Conservation (phyloP, 1,140 invertebrate genomes). For the Cotesia vestalis region DNA sequence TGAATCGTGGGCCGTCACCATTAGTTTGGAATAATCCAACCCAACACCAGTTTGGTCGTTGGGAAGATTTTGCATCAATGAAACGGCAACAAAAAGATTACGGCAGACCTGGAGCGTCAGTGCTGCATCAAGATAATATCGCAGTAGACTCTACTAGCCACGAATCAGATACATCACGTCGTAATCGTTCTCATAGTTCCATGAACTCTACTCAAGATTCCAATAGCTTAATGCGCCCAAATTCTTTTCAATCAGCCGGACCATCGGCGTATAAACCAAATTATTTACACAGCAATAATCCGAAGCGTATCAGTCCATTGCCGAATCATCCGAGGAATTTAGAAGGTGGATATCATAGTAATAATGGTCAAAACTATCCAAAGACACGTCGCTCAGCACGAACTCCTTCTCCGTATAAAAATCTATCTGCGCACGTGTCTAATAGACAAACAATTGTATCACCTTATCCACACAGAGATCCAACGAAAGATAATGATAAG, state of each 20-base stretch:
- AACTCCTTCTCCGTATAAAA: conserved; percentile 62
- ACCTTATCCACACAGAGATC: conserved; percentile 55
- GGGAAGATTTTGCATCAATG: conserved; percentile 51
- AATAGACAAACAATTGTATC: conserved; percentile 54
- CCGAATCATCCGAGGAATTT: conserved; percentile 52
- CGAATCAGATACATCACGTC: conserved; percentile 51
- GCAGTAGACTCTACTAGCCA: conserved; percentile 38
- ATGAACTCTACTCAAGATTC: conserved; percentile 52
- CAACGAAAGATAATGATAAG: conserved; percentile 44
- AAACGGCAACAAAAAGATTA: conserved; percentile 48
- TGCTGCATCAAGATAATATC: conserved; percentile 46
- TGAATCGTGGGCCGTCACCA: conserved; percentile 54
- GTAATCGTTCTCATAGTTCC: conserved; percentile 49
- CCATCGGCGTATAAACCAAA: conserved; percentile 49
- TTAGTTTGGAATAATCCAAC: conserved; percentile 53
- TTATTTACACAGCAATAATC: conserved; percentile 46
- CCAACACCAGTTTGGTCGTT: conserved; percentile 49
- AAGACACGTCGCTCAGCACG: conserved; percentile 49
- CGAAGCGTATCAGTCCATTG: conserved; percentile 59
- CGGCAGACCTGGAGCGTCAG: conserved; percentile 49
- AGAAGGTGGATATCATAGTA: conserved; percentile 56
- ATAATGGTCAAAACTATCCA: conserved; percentile 50
- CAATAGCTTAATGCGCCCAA: conserved; percentile 40
- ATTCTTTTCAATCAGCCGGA: conserved; percentile 41
- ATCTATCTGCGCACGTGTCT: conserved; percentile 39